Percentiles rank a stretch among this genome's conserved stretches.
phyloP scores from a whole-genome alignment of 2,888 invertebrate species.

The Xanthorhoe designata region DNA sequence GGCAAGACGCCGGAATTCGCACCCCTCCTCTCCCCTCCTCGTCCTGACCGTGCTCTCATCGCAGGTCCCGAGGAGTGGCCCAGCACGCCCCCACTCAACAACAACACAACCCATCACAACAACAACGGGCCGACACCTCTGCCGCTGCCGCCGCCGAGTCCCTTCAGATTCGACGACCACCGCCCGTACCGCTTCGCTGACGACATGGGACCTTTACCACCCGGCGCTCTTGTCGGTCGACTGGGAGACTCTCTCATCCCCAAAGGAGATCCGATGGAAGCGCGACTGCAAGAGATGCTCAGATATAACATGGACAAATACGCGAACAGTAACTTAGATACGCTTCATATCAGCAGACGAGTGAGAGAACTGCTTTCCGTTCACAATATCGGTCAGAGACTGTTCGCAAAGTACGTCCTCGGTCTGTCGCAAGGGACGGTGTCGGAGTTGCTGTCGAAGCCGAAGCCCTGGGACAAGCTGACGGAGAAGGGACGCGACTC shows the following conservation, averaged over 20 bases:
- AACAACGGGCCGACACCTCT: constrained; percentile 80
- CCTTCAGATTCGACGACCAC: constrained; percentile 93
- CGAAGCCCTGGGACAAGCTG: constrained; percentile 99
- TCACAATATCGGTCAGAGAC: constrained; percentile 98
- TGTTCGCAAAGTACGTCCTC: constrained; percentile 99
- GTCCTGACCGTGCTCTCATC: constrained; percentile 80
- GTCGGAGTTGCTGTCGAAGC: constrained; percentile 98
- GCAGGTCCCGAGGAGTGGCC: constrained; percentile 84
- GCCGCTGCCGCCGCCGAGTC: constrained; percentile 84
- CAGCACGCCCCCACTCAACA: constrained; percentile 82
- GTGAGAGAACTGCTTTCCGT: constrained; percentile 97
- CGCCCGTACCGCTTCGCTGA: constrained; percentile 94
- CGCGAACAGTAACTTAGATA: constrained; percentile 96
- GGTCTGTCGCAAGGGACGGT: constrained; percentile 99
- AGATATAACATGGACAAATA: constrained; percentile 98
- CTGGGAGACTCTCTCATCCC: constrained; percentile 96
- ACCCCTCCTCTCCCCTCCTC: constrained; percentile 85
- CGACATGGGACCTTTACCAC: constrained; percentile 90
- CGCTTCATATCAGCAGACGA: constrained; percentile 96
- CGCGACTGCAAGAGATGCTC: constrained; percentile 96
- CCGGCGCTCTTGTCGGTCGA: constrained; percentile 93
- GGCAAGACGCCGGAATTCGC: constrained; percentile 67
- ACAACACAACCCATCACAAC: constrained; percentile 85
- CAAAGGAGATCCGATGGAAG: constrained; percentile 97
- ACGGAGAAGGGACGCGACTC: constrained; percentile 99